A percentile compares a stretch with the other conserved stretches of the same genome.
These are phyloP conservation scores for Eristalis tenax DNA, from an alignment of 2,888 invertebrate genomes.

Conservation along the genomic window DNA sequence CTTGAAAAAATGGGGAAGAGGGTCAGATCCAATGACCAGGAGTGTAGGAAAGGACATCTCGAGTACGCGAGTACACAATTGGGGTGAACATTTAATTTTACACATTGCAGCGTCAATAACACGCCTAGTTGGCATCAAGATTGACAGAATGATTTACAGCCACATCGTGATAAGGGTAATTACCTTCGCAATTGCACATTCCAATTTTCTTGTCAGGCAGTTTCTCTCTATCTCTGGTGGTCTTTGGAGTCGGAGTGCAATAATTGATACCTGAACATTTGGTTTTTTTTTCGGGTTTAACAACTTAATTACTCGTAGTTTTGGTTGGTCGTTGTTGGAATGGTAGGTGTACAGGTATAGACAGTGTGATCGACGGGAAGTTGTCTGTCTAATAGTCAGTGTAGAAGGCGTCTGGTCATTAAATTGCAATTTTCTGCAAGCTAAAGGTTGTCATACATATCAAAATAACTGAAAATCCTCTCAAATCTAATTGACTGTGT, in stretches of 20 bases:
- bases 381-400: too few relatives aligned
- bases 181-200: conserved; percentile 45
- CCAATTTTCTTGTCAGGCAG: conserved; percentile 41
- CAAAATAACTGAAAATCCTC: too few relatives aligned
- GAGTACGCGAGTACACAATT: not conserved
- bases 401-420: too few relatives aligned
- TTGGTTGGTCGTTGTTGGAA: not conserved
- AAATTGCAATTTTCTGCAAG: too few relatives aligned
- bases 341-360: not conserved
- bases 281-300: conserved; percentile 5
- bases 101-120: conserved; percentile 34
- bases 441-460: too few relatives aligned
- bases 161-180: conserved; percentile 46
- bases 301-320: conserved; percentile 44
- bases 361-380: too few relatives aligned
- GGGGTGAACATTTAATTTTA: conserved; percentile 39
- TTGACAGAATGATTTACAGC: conserved; percentile 52
- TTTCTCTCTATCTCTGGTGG: not conserved
- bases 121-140: conserved; percentile 52
- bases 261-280: conserved; percentile 40
- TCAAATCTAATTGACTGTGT: too few relatives aligned
- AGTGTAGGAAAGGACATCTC: not conserved
- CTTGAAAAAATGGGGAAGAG: not conserved
- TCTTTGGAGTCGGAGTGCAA: not conserved
- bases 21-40: not conserved